These are phyloP conservation scores for Aphelenchoides avenae DNA, from an alignment of 1,140 invertebrate genomes.

Conservation along the genomic window DNA sequence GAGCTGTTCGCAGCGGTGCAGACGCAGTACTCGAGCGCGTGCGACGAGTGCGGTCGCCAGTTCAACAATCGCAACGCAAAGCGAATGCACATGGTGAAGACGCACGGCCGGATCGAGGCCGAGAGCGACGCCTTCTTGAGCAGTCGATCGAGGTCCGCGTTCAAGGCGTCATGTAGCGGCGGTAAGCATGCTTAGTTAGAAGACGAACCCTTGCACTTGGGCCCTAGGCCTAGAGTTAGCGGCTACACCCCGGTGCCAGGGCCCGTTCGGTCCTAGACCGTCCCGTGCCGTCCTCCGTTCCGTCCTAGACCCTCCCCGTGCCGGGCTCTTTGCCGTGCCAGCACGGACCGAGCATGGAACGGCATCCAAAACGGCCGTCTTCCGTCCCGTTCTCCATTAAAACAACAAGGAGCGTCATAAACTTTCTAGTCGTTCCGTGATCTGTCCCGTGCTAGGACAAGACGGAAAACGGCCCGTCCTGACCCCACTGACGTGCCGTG, in stretches of 20 bases:
- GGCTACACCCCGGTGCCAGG: too few relatives aligned
- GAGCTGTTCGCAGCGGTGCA: slow-evolving; percentile 6
- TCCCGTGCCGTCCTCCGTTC: background rate
- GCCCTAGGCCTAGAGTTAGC: too few relatives aligned
- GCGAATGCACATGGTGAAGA: slow-evolving; percentile 19
- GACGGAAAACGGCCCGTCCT: too few relatives aligned
- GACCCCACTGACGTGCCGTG: too few relatives aligned
- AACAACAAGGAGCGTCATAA: too few relatives aligned
- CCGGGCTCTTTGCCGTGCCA: background rate
- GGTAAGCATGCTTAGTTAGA: background rate
- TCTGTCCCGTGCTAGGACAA: too few relatives aligned
- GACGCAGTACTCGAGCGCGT: background rate
- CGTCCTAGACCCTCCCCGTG: background rate
- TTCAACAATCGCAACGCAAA: slow-evolving; percentile 22
- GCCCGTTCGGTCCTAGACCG: background rate
- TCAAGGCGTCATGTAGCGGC: too few relatives aligned
- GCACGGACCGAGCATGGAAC: too few relatives aligned
- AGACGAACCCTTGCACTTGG: too few relatives aligned
- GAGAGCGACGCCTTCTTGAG: slow-evolving; percentile 1
- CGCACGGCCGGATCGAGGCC: slow-evolving; percentile 1
- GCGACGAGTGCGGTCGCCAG: slow-evolving; percentile 1
- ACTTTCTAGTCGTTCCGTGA: too few relatives aligned
- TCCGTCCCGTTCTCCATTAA: too few relatives aligned
- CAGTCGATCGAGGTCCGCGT: background rate
- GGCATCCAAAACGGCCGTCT: too few relatives aligned